Percentiles rank a stretch among this genome's conserved stretches.
Conservation (phyloP, 2,113 vertebrate species). For the Carlito syrichta region DNA sequence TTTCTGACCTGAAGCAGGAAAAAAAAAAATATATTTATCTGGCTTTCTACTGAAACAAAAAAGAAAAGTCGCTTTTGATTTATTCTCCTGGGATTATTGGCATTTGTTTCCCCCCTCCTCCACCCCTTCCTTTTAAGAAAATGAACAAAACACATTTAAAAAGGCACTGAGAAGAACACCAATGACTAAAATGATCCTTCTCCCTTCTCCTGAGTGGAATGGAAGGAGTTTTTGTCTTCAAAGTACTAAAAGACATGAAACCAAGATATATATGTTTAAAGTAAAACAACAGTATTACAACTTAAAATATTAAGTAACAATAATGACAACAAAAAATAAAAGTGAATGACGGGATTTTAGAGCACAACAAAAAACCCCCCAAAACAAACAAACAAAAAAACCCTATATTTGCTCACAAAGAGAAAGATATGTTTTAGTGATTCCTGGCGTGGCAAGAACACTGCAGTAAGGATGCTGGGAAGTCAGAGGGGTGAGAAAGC, state of each 20-base stretch:
- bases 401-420: not conserved
- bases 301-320: not conserved
- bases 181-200: not conserved
- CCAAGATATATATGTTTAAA: not conserved
- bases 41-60: conserved; percentile 35
- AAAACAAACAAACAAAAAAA: too few relatives aligned
- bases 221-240: not conserved
- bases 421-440: not conserved
- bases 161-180: not conserved
- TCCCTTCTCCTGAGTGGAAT: not conserved
- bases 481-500: not conserved
- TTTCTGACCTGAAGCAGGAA: conserved; percentile 86
- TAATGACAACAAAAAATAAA: not conserved
- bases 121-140: conserved; percentile 24
- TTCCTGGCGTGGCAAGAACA: not conserved
- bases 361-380: not conserved
- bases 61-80: conserved; percentile 47
- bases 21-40: conserved; percentile 72
- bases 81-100: not conserved
- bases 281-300: not conserved
- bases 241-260: not conserved
- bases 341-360: not conserved
- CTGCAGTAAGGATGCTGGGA: rapidly evolving
- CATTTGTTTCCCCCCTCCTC: not conserved
- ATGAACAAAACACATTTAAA: not conserved